These are phyloP conservation scores for Poeciliopsis presidionis DNA, from an alignment of 2,797 vertebrate genomes.

Conservation along the genomic window DNA sequence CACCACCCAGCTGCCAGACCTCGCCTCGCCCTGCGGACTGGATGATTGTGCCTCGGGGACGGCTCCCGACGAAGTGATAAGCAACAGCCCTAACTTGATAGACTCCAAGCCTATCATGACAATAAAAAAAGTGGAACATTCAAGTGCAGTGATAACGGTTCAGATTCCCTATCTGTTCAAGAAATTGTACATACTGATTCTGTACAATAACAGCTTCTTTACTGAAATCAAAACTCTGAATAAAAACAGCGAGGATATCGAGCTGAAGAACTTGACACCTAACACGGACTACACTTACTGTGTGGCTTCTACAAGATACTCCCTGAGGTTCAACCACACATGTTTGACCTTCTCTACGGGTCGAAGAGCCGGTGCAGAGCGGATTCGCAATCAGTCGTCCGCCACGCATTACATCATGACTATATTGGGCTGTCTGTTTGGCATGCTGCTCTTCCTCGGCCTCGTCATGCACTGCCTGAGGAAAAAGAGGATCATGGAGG, in stretches of 20 bases:
- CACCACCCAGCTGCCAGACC: conserved; percentile 81
- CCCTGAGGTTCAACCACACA: conserved; percentile 94
- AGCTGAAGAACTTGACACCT: conserved; percentile 86
- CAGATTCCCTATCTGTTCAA: conserved; percentile 93
- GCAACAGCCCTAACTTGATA: conserved; percentile 81
- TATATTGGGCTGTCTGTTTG: conserved; percentile 93
- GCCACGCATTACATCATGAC: conserved; percentile 98
- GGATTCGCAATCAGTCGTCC: conserved; percentile 80
- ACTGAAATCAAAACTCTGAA: conserved; percentile 90
- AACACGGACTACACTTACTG: conserved; percentile 97
- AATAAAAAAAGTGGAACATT: conserved; percentile 84
- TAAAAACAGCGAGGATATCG: conserved; percentile 88
- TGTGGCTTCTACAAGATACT: conserved; percentile 92
- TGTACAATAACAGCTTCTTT: conserved; percentile 94
- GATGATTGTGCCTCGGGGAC: conserved; percentile 94
- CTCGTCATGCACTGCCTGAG: conserved; percentile 92
- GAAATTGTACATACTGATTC: conserved; percentile 96
- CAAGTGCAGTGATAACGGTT: conserved; percentile 87
- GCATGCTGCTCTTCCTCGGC: conserved; percentile 93
- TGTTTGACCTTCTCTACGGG: conserved; percentile 92
- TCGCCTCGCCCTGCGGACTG: conserved; percentile 84
- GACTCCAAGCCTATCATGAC: conserved; percentile 87
- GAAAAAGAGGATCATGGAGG: conserved; percentile 86
- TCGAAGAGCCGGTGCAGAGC: conserved; percentile 73
- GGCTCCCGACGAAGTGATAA: conserved; percentile 83